Base-by-base conservation (phyloP, 1,140 invertebrate species). In the Heliconius melpomene region DNA sequence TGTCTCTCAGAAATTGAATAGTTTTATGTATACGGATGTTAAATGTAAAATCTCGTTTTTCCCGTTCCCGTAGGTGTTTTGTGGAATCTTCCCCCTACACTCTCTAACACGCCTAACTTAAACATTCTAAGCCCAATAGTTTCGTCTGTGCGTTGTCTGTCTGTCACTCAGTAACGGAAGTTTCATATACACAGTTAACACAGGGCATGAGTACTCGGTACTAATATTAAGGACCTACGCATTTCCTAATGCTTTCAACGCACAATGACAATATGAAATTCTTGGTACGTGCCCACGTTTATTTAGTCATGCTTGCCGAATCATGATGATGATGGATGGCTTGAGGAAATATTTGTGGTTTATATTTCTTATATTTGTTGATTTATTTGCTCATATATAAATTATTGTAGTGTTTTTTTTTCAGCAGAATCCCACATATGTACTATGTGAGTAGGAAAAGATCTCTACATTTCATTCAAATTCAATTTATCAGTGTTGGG, bases 241-340 rank as follows among this genome's bases (percentile, higher is more conserved):
- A 50, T 50, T 74, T 50, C 72, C 72, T 79, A 32, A 73, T 76
- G 36, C 74, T 70, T 72, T 72, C 20, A 50, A 36, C 76, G 60
- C 36, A 38, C 74, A 71, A 66, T 79, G 74, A 80, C 74, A 57
- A 50, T 46, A 79, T 29, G 52, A 23, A 57, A 60, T 76, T 80
- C 74, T 57, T 32, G 79, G 74, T 80, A 80, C n/a, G 32, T 75
- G 70, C 74, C 79, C 70, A 72, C 74, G 60, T 80, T 74, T 52
- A 23, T 32, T 50, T 52, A 29, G 40, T 32, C 70, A 72, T 36
- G 66, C 11, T 52, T 70, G 36, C 36, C 75, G 32, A 76, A 76
- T 76, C 57, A 70, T 70, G 18, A 1, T 70, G 75, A 50, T 76
- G 29, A 76, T 36, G 36, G 71, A 72, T 72, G 7, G 71, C 36